Conservation (phyloP, 1,140 invertebrate species). For the Papilio polytes region DNA sequence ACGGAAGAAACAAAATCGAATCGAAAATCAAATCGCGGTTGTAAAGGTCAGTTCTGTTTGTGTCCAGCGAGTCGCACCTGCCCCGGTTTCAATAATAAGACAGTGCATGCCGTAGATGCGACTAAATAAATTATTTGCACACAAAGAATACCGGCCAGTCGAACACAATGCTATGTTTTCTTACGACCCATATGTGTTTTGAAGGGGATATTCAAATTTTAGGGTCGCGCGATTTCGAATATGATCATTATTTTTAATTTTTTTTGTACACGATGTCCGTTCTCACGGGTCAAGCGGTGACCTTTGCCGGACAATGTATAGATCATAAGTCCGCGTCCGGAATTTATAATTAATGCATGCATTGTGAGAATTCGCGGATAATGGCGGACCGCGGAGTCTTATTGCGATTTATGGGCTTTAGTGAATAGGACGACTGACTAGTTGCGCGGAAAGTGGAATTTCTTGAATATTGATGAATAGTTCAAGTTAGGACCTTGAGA, state of each 20-base stretch:
- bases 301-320: slow-evolving; percentile 73
- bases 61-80: slow-evolving; percentile 60
- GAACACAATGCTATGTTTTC: slow-evolving; percentile 74
- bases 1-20: neutral
- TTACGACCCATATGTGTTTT: slow-evolving; percentile 58
- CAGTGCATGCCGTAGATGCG: slow-evolving; percentile 64
- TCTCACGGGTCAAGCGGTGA: slow-evolving; percentile 81
- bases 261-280: slow-evolving; percentile 58
- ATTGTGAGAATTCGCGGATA: slow-evolving; percentile 76
- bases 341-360: slow-evolving; percentile 79
- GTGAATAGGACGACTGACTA: slow-evolving; percentile 58
- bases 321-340: slow-evolving; percentile 67
- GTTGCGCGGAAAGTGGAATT: slow-evolving; percentile 73
- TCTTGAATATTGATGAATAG: slow-evolving; percentile 78
- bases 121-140: slow-evolving; percentile 74
- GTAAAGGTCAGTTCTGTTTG: slow-evolving; percentile 74
- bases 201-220: slow-evolving; percentile 81
- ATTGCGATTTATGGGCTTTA: slow-evolving; percentile 65
- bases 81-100: slow-evolving; percentile 70
- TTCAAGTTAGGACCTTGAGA: slow-evolving; percentile 56
- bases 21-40: slow-evolving; percentile 27
- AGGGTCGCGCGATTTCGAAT: slow-evolving; percentile 77
- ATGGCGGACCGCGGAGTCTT: slow-evolving; percentile 61
- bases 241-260: slow-evolving; percentile 64
- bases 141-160: slow-evolving; percentile 66